phyloP scores from a whole-genome alignment of 35 echinoderm and acorn worm species.

The Amphiura filiformis region DNA sequence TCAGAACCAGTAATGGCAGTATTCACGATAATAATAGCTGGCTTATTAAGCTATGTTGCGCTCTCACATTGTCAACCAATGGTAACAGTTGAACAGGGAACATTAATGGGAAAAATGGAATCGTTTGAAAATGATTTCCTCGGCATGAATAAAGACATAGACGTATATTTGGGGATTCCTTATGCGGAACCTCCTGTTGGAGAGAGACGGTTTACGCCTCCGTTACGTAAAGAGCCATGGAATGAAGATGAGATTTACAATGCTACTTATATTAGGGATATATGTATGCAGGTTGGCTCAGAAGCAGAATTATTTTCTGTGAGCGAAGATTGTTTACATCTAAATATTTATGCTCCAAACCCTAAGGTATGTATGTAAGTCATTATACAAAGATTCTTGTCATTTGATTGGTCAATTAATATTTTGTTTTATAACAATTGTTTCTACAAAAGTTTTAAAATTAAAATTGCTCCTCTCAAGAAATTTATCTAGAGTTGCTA shows the following conservation, averaged over 20 bases:
- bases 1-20: no score
- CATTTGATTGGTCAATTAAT: no score
- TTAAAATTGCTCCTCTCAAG: no score
- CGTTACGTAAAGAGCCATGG: constrained; percentile 36
- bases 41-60: no score
- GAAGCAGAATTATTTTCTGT: background rate
- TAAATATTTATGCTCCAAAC: constrained; percentile 62
- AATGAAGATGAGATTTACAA: constrained; percentile 22
- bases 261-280: constrained; percentile 46
- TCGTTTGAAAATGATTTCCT: constrained; percentile 1
- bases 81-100: constrained; percentile 21
- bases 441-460: no score
- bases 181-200: constrained; percentile 79
- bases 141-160: constrained; percentile 18
- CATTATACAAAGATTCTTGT: no score
- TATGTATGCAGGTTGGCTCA: constrained; percentile 42
- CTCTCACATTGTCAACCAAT: background rate
- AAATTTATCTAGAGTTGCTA: no score
- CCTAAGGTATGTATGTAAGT: constrained; percentile 15
- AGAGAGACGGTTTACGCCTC: constrained; percentile 38
- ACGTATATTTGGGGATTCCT: constrained; percentile 71
- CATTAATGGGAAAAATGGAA: constrained; percentile 15
- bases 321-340: constrained; percentile 84
- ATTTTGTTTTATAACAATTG: no score
- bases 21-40: no score